A percentile compares a stretch with the other conserved stretches of the same genome.
These are phyloP conservation scores for Heliconius himera DNA, from an alignment of 1,140 invertebrate species.

Conservation along the genomic window DNA sequence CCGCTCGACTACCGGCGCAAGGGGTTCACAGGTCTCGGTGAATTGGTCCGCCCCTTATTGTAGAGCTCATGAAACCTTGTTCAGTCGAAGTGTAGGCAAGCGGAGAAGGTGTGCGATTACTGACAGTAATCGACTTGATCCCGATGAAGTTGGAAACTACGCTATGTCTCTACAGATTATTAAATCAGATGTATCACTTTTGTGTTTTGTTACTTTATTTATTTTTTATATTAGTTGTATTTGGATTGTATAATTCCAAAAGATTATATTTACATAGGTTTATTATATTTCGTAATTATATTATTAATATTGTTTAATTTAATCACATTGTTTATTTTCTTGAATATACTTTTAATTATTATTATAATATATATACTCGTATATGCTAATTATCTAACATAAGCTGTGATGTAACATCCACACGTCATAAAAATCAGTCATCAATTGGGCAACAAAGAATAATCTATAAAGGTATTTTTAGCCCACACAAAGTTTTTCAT, in stretches of 20 bases:
- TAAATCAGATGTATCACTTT: constrained; percentile 27
- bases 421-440: not conserved
- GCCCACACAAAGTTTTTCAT: constrained; percentile 20
- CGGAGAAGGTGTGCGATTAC: constrained; percentile 67
- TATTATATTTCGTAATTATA: not conserved
- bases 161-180: constrained; percentile 43
- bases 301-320: not conserved
- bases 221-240: not conserved
- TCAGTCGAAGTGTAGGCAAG: constrained; percentile 51
- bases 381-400: not conserved
- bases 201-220: not conserved
- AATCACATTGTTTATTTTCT: too few species aligned
- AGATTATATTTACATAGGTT: not conserved
- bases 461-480: constrained; percentile 10
- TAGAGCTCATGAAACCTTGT: constrained; percentile 46
- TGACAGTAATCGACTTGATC: constrained; percentile 72
- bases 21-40: constrained; percentile 44
- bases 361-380: not conserved
- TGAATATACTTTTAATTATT: too few species aligned
- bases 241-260: not conserved
- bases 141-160: constrained; percentile 68
- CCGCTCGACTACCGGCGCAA: constrained; percentile 27
- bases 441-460: not conserved
- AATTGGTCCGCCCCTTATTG: constrained; percentile 39
- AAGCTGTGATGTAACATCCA: not conserved